These are phyloP conservation scores for Eubasilissa regina DNA, from an alignment of 1,140 invertebrate species.

Conservation along the genomic window DNA sequence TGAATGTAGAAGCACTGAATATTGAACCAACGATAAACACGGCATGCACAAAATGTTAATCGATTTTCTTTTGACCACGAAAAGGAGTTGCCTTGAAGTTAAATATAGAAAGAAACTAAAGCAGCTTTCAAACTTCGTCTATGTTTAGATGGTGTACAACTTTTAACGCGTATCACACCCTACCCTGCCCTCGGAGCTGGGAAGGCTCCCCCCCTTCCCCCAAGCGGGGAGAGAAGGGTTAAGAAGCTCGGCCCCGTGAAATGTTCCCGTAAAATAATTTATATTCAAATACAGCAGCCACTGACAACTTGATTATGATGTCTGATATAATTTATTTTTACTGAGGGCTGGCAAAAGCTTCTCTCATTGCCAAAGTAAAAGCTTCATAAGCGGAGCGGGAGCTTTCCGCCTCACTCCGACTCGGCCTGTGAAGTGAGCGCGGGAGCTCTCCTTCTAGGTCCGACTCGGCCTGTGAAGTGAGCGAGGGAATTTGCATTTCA, in stretches of 20 bases:
- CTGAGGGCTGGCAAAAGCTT: slow-evolving; percentile 49
- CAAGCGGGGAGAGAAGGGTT: slow-evolving; percentile 53
- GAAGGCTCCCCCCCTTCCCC: not conserved
- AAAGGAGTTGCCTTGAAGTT: slow-evolving; percentile 33
- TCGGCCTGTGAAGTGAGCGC: slow-evolving; percentile 37
- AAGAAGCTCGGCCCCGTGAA: slow-evolving; percentile 54
- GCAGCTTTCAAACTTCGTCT: slow-evolving; percentile 32
- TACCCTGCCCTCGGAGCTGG: not conserved
- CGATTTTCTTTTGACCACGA: slow-evolving; percentile 29
- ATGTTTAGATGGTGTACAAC: slow-evolving; percentile 40
- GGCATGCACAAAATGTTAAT: not conserved
- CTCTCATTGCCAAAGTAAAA: slow-evolving; percentile 40
- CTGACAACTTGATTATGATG: slow-evolving; percentile 61
- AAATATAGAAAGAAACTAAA: slow-evolving; percentile 39
- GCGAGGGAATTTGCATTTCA: slow-evolving; percentile 59
- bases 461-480: slow-evolving; percentile 35
- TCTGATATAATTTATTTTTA: slow-evolving; percentile 62
- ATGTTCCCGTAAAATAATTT: slow-evolving; percentile 59
- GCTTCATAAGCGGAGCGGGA: slow-evolving; percentile 34
- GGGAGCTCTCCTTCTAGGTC: slow-evolving; percentile 33
- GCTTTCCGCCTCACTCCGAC: slow-evolving; percentile 26
- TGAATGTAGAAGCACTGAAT: no score
- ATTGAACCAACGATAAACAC: no score
- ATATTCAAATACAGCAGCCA: slow-evolving; percentile 61
- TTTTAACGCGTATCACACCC: slow-evolving; percentile 35